phyloP scores from a whole-genome alignment of 2,797 vertebrate genomes.

The Gephyroberyx darwinii region DNA sequence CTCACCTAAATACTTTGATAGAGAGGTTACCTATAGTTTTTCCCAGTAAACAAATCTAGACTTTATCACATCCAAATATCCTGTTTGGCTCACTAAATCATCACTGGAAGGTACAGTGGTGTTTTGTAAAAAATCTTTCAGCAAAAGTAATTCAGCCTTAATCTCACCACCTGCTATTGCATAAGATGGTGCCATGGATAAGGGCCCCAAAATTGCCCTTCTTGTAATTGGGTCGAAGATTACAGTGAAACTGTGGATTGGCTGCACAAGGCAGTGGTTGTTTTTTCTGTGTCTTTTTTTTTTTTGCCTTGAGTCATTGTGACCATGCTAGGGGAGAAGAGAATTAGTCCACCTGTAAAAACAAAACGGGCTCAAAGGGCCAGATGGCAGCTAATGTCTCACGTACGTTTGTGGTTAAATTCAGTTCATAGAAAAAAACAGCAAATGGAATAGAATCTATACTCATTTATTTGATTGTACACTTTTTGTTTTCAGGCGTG shows the following conservation, averaged over 20 bases:
- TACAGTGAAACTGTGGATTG: conserved; percentile 47
- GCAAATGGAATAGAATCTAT: background rate
- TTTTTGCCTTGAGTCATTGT: conserved; percentile 4
- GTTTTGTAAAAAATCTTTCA: background rate
- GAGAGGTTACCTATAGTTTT: background rate
- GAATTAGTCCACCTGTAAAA: conserved; percentile 52
- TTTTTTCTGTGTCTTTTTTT: conserved; percentile 20
- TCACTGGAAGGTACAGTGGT: background rate
- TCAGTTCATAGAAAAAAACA: conserved; percentile 28
- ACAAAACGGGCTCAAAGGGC: conserved; percentile 41
- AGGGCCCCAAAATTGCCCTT: conserved; percentile 41
- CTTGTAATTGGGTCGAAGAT: conserved; percentile 67
- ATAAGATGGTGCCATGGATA: conserved; percentile 42
- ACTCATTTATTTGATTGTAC: background rate
- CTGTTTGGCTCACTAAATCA: background rate
- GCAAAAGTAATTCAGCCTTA: background rate
- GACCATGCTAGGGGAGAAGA: conserved; percentile 4
- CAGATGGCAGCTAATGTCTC: conserved; percentile 25
- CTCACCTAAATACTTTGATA: background rate
- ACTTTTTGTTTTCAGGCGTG: background rate
- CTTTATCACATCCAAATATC: conserved; percentile 17
- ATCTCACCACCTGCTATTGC: conserved; percentile 45
- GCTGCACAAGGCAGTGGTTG: conserved; percentile 33
- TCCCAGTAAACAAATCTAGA: background rate
- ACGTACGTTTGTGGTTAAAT: conserved; percentile 13